Conservation (phyloP, 2,113 vertebrate species). For the Stigmatopora argus region DNA sequence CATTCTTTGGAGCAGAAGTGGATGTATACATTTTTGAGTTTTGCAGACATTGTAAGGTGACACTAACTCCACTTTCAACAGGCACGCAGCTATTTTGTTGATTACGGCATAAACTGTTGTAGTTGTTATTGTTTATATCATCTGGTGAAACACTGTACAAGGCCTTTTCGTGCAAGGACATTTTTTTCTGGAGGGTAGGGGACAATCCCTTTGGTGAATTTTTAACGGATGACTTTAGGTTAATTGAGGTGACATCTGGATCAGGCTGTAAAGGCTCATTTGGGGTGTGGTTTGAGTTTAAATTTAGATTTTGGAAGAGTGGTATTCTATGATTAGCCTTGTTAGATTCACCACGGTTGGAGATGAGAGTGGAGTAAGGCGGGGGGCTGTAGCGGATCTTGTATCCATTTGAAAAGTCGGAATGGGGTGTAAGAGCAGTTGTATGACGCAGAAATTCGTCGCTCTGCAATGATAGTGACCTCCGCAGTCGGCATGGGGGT, state of each 20-base stretch:
- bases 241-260: neutral
- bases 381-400: conserved; percentile 57
- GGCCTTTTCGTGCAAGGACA: conserved; percentile 6
- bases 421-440: conserved; percentile 44
- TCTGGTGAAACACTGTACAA: conserved; percentile 14
- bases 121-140: conserved; percentile 17
- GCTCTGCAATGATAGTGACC: conserved; percentile 36
- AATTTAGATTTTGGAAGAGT: conserved; percentile 22
- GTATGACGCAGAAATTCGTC: conserved; percentile 13
- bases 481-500: conserved; percentile 20
- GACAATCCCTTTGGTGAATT: conserved; percentile 5
- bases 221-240: conserved; percentile 5
- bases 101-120: conserved; percentile 5
- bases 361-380: conserved; percentile 66
- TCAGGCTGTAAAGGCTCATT: conserved; percentile 13
- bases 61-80: conserved; percentile 45
- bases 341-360: conserved; percentile 43
- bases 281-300: conserved; percentile 17
- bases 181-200: conserved; percentile 24
- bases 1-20: conserved; percentile 3
- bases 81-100: conserved; percentile 22
- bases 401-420: conserved; percentile 53
- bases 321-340: conserved; percentile 23
- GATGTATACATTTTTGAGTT: conserved; percentile 19
- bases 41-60: conserved; percentile 27